Conservation (phyloP, 2,888 invertebrate genomes). For the Drosophila subquinaria region DNA sequence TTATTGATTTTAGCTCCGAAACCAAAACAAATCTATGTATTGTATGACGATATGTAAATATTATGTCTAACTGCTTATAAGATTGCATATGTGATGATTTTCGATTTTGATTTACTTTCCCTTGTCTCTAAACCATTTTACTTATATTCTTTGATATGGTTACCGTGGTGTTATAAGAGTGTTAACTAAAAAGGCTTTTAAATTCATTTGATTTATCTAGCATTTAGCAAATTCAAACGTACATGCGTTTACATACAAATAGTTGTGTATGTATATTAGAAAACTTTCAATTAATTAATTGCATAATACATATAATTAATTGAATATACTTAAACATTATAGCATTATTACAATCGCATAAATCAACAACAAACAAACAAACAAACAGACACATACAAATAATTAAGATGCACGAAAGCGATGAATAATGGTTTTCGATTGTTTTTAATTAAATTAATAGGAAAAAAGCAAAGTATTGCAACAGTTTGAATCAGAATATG, state of each 20-base stretch:
- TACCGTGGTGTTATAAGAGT: not conserved
- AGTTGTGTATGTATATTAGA: constrained; percentile 7
- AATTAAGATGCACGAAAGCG: constrained; percentile 5
- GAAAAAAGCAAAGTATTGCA: constrained; percentile 1
- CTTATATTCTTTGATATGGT: not conserved
- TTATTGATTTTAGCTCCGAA: not conserved
- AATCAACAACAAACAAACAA: not conserved
- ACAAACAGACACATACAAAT: constrained; percentile 4
- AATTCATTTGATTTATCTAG: constrained; percentile 17
- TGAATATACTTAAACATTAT: constrained; percentile 8
- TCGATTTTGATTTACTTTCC: constrained; percentile 20
- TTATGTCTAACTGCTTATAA: constrained; percentile 40
- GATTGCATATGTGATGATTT: constrained; percentile 37
- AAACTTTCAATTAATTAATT: constrained; percentile 5
- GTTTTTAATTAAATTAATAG: constrained; percentile 14
- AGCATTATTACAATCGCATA: not conserved
- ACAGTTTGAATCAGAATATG: constrained; percentile 11
- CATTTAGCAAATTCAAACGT: constrained; percentile 22
- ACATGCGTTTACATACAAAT: not conserved
- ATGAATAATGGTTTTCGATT: no score
- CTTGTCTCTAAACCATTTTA: not conserved
- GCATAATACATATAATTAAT: constrained; percentile 13
- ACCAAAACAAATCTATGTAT: constrained; percentile 8
- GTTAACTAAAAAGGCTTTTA: constrained; percentile 23
- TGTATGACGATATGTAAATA: constrained; percentile 46